Percentiles rank a stretch among this genome's conserved stretches.
These are phyloP conservation scores for Drosophila phalerata DNA, from an alignment of 2,888 invertebrate species.

Conservation along the genomic window DNA sequence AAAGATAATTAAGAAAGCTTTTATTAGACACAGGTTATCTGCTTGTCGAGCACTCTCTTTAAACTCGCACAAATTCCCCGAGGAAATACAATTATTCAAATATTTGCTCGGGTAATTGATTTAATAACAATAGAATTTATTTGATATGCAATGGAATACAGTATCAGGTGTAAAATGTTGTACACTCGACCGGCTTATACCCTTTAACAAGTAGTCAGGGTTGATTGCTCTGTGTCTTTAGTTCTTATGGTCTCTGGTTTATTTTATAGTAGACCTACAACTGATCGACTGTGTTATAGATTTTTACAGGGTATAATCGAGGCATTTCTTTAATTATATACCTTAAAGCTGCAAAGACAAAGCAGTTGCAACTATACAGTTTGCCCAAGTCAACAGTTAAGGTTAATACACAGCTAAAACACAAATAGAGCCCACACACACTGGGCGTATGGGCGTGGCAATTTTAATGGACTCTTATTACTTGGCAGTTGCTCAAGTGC, in stretches of 20 bases:
- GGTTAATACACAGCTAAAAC: too few species aligned
- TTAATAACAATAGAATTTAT: conserved; percentile 18
- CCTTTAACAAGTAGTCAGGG: neutral
- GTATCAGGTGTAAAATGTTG: neutral
- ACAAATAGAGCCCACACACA: conserved; percentile 25
- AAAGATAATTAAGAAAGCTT: neutral
- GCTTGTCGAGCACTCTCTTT: neutral
- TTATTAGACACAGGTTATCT: neutral
- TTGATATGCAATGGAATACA: neutral
- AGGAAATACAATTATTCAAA: neutral
- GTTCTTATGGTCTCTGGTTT: too few species aligned
- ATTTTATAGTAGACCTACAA: too few species aligned
- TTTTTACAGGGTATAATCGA: neutral
- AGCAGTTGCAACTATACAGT: conserved; percentile 14
- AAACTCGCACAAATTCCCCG: neutral
- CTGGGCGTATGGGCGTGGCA: conserved; percentile 40
- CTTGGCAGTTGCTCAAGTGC: conserved; percentile 54
- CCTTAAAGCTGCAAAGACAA: conserved; percentile 3
- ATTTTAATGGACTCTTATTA: conserved; percentile 32
- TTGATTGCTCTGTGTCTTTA: neutral
- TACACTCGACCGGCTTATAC: neutral
- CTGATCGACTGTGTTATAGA: neutral
- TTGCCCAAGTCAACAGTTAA: conserved; percentile 20
- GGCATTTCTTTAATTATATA: neutral
- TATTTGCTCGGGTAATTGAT: conserved; percentile 1